These are phyloP conservation scores for Acrocephalus kingi DNA, from an alignment of 2,113 vertebrate genomes.

Conservation along the genomic window DNA sequence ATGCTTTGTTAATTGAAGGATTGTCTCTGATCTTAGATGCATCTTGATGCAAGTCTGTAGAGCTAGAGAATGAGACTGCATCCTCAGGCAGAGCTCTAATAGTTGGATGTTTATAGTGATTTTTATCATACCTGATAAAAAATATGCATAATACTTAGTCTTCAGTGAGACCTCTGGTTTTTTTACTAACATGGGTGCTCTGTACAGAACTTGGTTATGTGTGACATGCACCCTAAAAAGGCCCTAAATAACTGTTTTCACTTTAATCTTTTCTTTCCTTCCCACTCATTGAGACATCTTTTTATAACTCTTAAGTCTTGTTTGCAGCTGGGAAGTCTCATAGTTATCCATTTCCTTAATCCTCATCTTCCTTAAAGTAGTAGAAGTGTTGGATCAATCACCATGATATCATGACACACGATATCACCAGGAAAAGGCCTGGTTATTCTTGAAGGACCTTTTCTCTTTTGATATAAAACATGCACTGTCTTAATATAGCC, in stretches of 20 bases:
- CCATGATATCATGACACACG: rapidly evolving
- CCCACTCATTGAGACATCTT: neutral
- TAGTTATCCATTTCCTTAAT: neutral
- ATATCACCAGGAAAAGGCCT: neutral
- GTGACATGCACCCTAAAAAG: neutral
- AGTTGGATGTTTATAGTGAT: neutral
- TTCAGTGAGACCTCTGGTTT: neutral
- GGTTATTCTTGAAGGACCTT: neutral
- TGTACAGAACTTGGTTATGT: neutral
- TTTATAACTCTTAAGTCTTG: neutral
- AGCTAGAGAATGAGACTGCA: neutral
- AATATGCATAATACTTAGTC: neutral
- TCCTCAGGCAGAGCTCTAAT: neutral
- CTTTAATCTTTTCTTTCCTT: neutral
- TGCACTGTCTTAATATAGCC: neutral
- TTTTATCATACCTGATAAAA: neutral
- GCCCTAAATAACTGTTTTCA: neutral
- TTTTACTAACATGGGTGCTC: neutral
- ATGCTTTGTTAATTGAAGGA: neutral
- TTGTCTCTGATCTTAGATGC: neutral
- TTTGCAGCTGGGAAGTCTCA: neutral
- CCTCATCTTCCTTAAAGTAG: neutral
- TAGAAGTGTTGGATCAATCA: neutral
- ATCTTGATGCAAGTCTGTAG: neutral
- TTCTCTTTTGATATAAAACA: neutral